Base-by-base conservation (phyloP, 2,888 invertebrate genomes). In the Diaphora mendica region DNA sequence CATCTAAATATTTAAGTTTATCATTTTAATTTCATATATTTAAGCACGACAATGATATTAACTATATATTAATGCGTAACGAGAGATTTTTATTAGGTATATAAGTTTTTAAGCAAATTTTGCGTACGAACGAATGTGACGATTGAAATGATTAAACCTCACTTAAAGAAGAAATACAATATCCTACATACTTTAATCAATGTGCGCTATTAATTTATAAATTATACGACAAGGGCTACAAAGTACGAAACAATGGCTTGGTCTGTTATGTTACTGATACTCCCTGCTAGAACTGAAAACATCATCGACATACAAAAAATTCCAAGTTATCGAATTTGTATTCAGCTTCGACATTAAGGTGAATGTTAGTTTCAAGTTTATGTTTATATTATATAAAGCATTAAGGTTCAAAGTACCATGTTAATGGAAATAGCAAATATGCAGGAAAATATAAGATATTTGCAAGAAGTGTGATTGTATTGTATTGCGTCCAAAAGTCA, bases 1-100 rank as follows among this genome's bases (percentile, higher is more conserved):
- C 23, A n/a, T 59, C 39, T 62, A 13, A 39, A 51, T 48, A 48
- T 44, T 71, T 67, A 33, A 67, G 23, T 55, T 65, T 66, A 13
- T 30, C 26, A 55, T 65, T 42, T 39, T 55, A 39, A 39, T 26
- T 20, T 68, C 33, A 48, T 68, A 51, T n/a, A 4, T 68, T 55
- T 55, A 51, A 68, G 67, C 44, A 33, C 15, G 55, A 33, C 2
- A 55, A 23, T 51, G 11, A 23, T 30, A 26, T 48, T 48, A 67
- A 23, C 23, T n/a, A n/a, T 55, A 23, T 51, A n/a, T n/a, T n/a
- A n/a, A 55, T 51, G 51, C 23, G 51, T 51, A 23, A n/a, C 23
- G n/a, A n/a, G 23, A 55, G 23, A 23, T 55, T 2, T 51, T 51
- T n/a, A 44, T 51, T 51, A 8, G 4, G 20, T 51, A 51, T 23